Evolutionary conservation across 1,140 invertebrate species (phyloP).

Genomic region (Apis mellifera): DNA sequence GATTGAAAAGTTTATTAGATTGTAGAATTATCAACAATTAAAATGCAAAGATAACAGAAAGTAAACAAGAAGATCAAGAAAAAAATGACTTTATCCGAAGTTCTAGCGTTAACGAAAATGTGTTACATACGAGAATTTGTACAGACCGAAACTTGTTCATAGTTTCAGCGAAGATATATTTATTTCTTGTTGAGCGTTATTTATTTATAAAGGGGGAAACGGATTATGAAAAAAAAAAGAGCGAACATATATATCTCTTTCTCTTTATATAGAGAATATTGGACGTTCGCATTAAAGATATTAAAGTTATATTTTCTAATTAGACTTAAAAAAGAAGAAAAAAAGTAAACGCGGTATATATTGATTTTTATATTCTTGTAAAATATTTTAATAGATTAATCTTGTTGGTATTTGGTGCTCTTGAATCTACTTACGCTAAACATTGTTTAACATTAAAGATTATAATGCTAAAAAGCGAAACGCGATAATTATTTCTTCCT

Average conservation of each 20-base stretch:
- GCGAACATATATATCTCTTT: background rate
- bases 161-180: conserved; percentile 43
- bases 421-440: conserved; percentile 6
- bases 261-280: no score
- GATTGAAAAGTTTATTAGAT: no score
- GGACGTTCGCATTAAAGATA: background rate
- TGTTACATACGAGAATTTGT: background rate
- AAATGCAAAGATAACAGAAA: no score
- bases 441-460: background rate
- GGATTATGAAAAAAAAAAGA: background rate
- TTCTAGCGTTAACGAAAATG: no score
- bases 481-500: background rate
- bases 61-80: no score
- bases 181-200: conserved; percentile 54
- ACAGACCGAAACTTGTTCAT: conserved; percentile 15
- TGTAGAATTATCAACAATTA: no score
- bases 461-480: background rate
- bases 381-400: background rate
- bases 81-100: no score
- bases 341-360: background rate
- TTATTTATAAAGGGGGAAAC: conserved; percentile 42
- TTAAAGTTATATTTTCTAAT: conserved; percentile 18
- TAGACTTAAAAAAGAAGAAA: background rate
- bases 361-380: conserved; percentile 35
- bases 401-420: conserved; percentile 25